Conservation (phyloP, 2,797 vertebrate species). For the Acanthurus lineatus region DNA sequence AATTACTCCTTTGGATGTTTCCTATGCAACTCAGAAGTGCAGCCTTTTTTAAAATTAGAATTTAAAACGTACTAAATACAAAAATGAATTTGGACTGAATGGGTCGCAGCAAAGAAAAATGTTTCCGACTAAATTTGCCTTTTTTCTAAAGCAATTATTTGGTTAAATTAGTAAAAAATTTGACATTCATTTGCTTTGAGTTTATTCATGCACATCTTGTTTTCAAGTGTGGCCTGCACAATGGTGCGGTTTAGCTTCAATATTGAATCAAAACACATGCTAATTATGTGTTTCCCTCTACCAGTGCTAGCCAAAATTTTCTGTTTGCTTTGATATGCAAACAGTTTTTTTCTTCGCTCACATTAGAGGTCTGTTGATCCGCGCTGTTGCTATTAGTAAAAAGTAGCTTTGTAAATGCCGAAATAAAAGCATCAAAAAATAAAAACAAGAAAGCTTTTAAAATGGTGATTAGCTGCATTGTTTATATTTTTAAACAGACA, state of each 20-base stretch:
- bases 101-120: no score
- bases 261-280: slow-evolving; percentile 20
- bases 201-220: background rate
- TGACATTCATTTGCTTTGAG: background rate
- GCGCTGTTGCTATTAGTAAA: slow-evolving; percentile 9
- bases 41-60: background rate
- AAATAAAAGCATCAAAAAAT: slow-evolving; percentile 22
- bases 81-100: no score
- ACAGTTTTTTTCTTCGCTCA: slow-evolving; percentile 29
- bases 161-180: background rate
- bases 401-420: slow-evolving; percentile 22
- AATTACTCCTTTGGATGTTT: no score
- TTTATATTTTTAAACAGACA: slow-evolving; percentile 41
- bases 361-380: slow-evolving; percentile 43
- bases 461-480: slow-evolving; percentile 35
- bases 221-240: background rate
- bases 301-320: background rate
- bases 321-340: slow-evolving; percentile 55
- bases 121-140: background rate
- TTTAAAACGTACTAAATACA: no score
- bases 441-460: slow-evolving; percentile 36
- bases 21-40: no score
- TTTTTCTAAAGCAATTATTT: no score
- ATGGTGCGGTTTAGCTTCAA: background rate
- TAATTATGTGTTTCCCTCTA: slow-evolving; percentile 2